Base-by-base conservation (phyloP, 2,888 invertebrate genomes). In the Sympetrum striolatum region DNA sequence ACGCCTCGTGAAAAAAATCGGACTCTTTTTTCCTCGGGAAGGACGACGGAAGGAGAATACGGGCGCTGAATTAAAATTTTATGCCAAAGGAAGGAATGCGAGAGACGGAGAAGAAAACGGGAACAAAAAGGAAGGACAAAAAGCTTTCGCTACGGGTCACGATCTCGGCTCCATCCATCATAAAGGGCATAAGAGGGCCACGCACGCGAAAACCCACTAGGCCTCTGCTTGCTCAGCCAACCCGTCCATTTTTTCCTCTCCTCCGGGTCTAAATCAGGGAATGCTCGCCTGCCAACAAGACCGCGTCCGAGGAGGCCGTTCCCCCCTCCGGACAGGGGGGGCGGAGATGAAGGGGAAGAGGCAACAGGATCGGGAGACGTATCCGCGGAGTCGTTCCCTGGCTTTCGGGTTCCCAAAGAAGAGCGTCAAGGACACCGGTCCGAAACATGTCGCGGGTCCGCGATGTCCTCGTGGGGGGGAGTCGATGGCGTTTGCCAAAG, bases 51-150 rank as follows among this genome's bases (percentile, higher is more conserved):
- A 8, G 58, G 18, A 35, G 53, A 58, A 82, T 82, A 73, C 73
- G 73, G 73, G 31, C 73, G 73, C 31, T 64, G 86, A 60, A 86
- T 86, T 64, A 86, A 64, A 86, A 86, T 86, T 86, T 86, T 37
- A 86, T 37, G 60, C 86, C 86, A 64, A 22, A 15, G 39, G 35
- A 39, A n/a, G 60, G 35, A 60, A 37, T 60, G 35, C 73, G 39
- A 37, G 37, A 39, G 86, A 58, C 35, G 35, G 82, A 3, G 53
- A 35, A 80, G 39, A 80, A 39, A 80, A 44, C 35, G n/a, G 44
- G 80, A 80, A 80, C 80, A 80, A 44, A 80, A 44, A 39, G 80
- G 80, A 81, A n/a, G 44, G 81, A 81, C 25, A 44, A 81, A 48
- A 58, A 82, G 58, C 82, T 22, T 82, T 82, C 35, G 31, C 35